Base-by-base conservation (phyloP, 2,888 invertebrate species). In the Ormyrus nitidulus region DNA sequence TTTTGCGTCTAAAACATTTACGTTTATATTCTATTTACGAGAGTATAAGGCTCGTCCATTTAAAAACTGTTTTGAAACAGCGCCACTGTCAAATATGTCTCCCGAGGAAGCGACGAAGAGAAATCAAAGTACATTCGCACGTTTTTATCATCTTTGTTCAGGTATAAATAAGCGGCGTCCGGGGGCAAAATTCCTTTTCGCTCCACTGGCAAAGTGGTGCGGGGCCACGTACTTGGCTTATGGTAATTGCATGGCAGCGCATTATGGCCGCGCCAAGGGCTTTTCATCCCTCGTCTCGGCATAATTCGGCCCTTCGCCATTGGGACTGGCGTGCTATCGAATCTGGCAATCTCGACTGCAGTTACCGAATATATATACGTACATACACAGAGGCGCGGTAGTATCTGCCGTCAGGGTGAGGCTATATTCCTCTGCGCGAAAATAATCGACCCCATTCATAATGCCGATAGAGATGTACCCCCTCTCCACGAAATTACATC, bases 371-470 rank as follows among this genome's bases (percentile, higher is more conserved):
- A 19, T 44, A 65, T 48, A 61, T 48, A 74, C 46, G 5, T 62
- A 62, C 19, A 66, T 66, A 49, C 11, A 64, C 13, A 64, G 5
- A 13, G 13, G 8, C 34, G 19, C 49, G 6, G 6, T 11, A 8
- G 68, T 34, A 51, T 56, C n/a, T 48, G 34, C 61, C n/a, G 48
- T 51, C n/a, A 61, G 13, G 51, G 44, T 53, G 13, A 19, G 62
- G 71, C 51, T 61, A 72, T 61, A 51, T 69, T 49, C 48, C 46
- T 56, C 64, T 46, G 62, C 13, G 19, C 54, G 70, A 56, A 77
- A 77, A 77, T 77, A 77, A 77, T 77, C 77, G 77, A 70, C 34
- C 64, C 46, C 77, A 65, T 71, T 70, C 64, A 65, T 70, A 64
- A 77, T 49, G 54, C 54, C 76, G 68, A 69, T 69, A 69, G 62